A percentile compares a stretch with the other conserved stretches of the same genome.
Conservation (phyloP, 2,888 invertebrate genomes). For the Drosophila infuscata region DNA sequence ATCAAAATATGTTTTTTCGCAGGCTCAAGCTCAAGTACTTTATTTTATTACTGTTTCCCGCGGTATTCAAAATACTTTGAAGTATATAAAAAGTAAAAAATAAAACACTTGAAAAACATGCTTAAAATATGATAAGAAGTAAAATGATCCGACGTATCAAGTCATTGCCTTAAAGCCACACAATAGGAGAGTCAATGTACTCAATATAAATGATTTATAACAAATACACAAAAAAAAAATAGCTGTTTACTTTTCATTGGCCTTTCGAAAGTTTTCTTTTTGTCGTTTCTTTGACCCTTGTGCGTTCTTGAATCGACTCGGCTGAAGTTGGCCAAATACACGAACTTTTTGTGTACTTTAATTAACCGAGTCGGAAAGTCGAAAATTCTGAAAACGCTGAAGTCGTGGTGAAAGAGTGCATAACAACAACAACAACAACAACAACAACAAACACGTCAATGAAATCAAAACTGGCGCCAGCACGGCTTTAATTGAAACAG, state of each 20-base stretch:
- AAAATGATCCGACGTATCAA: background rate
- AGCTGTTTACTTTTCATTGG: background rate
- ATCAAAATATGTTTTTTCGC: background rate
- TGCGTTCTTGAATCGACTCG: background rate
- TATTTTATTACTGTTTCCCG: background rate
- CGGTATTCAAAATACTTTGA: background rate
- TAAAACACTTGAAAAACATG: background rate
- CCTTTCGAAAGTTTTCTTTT: slow-evolving; percentile 3
- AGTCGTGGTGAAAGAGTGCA: background rate
- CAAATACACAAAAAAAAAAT: background rate
- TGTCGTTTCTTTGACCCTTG: slow-evolving; percentile 17
- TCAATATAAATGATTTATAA: background rate
- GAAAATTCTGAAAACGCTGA: background rate
- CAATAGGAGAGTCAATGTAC: background rate
- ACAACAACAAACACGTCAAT: slow-evolving; percentile 1
- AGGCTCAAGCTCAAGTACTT: background rate
- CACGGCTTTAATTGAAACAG: slow-evolving; percentile 48
- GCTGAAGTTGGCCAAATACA: slow-evolving; percentile 35
- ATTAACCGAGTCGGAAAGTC: slow-evolving; percentile 32
- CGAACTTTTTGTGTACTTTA: slow-evolving; percentile 49
- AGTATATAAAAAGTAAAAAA: background rate
- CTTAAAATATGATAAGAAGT: background rate
- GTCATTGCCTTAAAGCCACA: background rate
- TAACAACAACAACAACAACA: slow-evolving; percentile 6
- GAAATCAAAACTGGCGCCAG: slow-evolving; percentile 48